Evolutionary conservation across 2,888 invertebrate genomes (phyloP), one percentile per base, ranked within the genome.

Genomic region (Perithous albicinctus): DNA sequence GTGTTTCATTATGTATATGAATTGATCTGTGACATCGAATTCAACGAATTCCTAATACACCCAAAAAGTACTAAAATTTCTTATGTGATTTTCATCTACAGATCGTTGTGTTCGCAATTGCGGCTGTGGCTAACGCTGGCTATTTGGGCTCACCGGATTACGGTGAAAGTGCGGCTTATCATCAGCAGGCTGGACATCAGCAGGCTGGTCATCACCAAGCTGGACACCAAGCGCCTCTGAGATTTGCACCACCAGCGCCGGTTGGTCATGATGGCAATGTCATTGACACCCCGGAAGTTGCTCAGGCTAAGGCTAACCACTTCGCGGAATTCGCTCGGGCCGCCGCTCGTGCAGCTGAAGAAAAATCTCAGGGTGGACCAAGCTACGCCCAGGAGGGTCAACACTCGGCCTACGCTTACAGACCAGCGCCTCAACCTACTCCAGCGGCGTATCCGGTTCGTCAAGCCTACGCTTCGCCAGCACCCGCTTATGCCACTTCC

Each of bases 241-340:
- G 78, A 41, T 88, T 78, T 63, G 88, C 87, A 2, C 91, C 92
- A 0, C 91, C 93, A 0, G 93, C 93, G 0, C 93, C 93, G 1
- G 89, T 91, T 0, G 93, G 93, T 8, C 90, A 89, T 12, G 92
- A 92, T 51, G 93, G 93, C 2, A 90, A 91, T 75, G 91, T 93
- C 8, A 91, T 93, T 78, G 93, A 93, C 82, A 93, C 93, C 0
- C 93, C 93, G 82, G 93, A 93, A 88, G 93, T 93, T 2, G 91
- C 92, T 2, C 90, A 92, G 78, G 93, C 93, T 8, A 93, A 93
- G 83, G 92, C 91, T 1, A 92, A 91, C 0, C 93, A 93, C 80
- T 92, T 93, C 63, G 93, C 92, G 6, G 93, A 93, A 86, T 92
- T 91, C 74, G 92, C 92, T 0, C 87, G 88, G 5, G 93, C 92